Percentiles rank a stretch among this genome's conserved stretches.
phyloP scores from a whole-genome alignment of 2,113 vertebrate species.

The Beaufortia kweichowensis region DNA sequence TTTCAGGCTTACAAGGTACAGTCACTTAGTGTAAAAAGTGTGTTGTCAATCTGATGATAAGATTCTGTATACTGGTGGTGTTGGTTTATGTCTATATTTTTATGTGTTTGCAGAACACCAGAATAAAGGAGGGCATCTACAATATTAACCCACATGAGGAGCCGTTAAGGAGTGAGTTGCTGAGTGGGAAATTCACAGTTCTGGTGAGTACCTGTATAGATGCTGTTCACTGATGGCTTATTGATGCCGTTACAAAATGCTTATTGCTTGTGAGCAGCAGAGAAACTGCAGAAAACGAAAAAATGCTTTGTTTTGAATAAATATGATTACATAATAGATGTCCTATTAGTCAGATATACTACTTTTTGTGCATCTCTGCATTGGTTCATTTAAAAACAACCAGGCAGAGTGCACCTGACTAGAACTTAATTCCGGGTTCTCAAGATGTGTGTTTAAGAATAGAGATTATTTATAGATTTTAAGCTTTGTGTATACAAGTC shows the following conservation, averaged over 20 bases:
- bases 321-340: too few relatives aligned
- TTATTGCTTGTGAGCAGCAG: not conserved
- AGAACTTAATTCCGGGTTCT: too few relatives aligned
- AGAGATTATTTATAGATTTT: too few relatives aligned
- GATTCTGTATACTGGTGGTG: not conserved
- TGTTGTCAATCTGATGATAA: not conserved
- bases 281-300: too few relatives aligned
- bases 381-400: too few relatives aligned
- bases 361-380: too few relatives aligned
- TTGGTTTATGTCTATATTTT: too few relatives aligned
- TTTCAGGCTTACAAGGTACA: constrained; percentile 82
- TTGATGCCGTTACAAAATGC: not conserved
- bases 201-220: constrained; percentile 66
- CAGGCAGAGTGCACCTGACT: too few relatives aligned
- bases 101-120: constrained; percentile 70
- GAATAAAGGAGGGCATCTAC: constrained; percentile 80
- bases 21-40: not conserved
- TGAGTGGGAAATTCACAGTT: constrained; percentile 80
- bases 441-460: too few relatives aligned
- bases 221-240: not conserved
- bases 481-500: too few relatives aligned
- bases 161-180: constrained; percentile 76
- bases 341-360: too few relatives aligned
- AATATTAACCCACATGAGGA: constrained; percentile 79
- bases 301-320: too few relatives aligned